A percentile compares a stretch with the other conserved stretches of the same genome.
Evolutionary conservation across 1,140 invertebrate genomes (phyloP).

Genomic region (Telenomus remus): DNA sequence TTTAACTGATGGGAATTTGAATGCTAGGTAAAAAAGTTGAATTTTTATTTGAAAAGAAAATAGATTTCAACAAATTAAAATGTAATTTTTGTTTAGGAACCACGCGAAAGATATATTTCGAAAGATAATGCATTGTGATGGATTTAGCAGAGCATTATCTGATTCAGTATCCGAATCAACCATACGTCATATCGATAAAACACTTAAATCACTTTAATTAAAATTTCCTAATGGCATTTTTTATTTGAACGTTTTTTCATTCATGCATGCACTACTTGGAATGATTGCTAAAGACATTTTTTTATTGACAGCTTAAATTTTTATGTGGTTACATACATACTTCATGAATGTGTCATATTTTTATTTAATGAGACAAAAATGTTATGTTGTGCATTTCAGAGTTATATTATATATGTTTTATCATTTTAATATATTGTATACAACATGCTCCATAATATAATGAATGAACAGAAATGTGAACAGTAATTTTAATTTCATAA

Average conservation of each 20-base stretch:
- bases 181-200: conserved; percentile 81
- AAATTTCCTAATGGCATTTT: not conserved
- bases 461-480: too few species aligned
- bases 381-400: too few species aligned
- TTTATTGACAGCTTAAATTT: too few species aligned
- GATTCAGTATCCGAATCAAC: conserved; percentile 81
- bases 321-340: too few species aligned
- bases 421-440: too few species aligned
- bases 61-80: not conserved
- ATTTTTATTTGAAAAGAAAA: conserved; percentile 3
- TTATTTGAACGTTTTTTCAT: too few species aligned
- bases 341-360: too few species aligned
- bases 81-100: conserved; percentile 74
- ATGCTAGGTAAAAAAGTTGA: conserved; percentile 81
- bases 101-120: conserved; percentile 82
- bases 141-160: conserved; percentile 79
- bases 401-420: too few species aligned
- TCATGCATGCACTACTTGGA: not conserved
- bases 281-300: not conserved
- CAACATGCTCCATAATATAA: too few species aligned
- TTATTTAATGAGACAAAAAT: too few species aligned
- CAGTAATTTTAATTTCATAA: too few species aligned
- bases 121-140: conserved; percentile 77
- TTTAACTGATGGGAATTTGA: conserved; percentile 88
- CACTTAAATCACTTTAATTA: conserved; percentile 77